Evolutionary conservation across 2,888 invertebrate genomes (phyloP).

Genomic region (Chouioia cunea): DNA sequence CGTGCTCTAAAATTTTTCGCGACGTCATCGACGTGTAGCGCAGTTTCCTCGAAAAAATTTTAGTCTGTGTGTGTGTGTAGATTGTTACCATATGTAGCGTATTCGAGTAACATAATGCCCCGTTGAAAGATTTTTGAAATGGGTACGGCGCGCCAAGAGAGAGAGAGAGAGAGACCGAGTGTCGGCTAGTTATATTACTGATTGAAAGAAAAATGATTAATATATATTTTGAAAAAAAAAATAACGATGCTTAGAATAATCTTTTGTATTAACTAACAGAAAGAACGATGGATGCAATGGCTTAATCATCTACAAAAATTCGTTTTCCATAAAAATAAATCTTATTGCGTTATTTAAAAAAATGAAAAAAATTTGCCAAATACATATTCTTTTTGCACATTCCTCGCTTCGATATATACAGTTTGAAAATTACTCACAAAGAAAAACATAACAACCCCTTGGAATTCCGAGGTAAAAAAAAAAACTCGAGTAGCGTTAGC

Average conservation of each 20-base stretch:
- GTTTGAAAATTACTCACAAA: not conserved
- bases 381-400: no score
- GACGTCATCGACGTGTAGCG: slow-evolving; percentile 53
- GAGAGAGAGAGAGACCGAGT: not conserved
- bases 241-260: no score
- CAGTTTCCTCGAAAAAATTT: slow-evolving; percentile 21
- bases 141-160: not conserved
- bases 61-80: not conserved
- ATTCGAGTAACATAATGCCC: slow-evolving; percentile 14
- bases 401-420: no score
- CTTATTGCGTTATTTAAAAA: no score
- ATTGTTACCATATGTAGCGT: not conserved
- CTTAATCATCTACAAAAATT: not conserved
- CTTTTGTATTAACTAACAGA: no score
- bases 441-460: not conserved
- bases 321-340: no score
- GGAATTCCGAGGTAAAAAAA: slow-evolving; percentile 6
- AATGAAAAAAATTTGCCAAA: no score
- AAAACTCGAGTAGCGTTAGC: not conserved
- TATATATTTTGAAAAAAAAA: no score
- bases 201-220: no score
- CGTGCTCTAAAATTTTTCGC: slow-evolving; percentile 51
- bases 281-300: not conserved
- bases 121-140: slow-evolving; percentile 32
- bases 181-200: no score